These are phyloP conservation scores for Pseudococcus jackbeardsleyi DNA, from an alignment of 2,888 invertebrate genomes.

Conservation along the genomic window DNA sequence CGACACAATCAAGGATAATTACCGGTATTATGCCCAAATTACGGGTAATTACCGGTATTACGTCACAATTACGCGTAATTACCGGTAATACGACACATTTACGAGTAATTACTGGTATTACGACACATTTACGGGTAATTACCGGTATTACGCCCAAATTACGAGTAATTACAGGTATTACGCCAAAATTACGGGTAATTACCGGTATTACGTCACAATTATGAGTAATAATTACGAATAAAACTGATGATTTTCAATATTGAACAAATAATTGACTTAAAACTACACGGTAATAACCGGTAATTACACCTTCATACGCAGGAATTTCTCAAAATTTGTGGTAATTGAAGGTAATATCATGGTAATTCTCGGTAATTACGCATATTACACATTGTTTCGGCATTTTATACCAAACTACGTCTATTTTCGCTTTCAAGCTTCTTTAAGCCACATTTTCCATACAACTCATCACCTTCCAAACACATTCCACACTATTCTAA, in stretches of 20 bases:
- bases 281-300: background rate
- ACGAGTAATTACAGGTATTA: background rate
- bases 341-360: background rate
- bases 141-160: background rate
- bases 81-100: background rate
- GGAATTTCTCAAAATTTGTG: background rate
- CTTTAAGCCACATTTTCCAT: background rate
- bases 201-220: background rate
- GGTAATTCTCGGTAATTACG: background rate
- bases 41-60: background rate
- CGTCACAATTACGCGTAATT: background rate
- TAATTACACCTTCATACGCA: background rate
- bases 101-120: background rate
- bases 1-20: background rate
- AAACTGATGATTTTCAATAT: background rate
- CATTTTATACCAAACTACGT: background rate
- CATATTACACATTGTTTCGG: background rate
- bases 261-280: background rate
- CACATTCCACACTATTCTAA: background rate
- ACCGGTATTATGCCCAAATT: background rate
- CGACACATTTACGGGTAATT: background rate
- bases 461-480: background rate
- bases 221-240: background rate
- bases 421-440: no score
- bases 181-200: background rate